These are phyloP conservation scores for Thripadectes ignobilis DNA, from an alignment of 2,797 vertebrate genomes.

Conservation along the genomic window DNA sequence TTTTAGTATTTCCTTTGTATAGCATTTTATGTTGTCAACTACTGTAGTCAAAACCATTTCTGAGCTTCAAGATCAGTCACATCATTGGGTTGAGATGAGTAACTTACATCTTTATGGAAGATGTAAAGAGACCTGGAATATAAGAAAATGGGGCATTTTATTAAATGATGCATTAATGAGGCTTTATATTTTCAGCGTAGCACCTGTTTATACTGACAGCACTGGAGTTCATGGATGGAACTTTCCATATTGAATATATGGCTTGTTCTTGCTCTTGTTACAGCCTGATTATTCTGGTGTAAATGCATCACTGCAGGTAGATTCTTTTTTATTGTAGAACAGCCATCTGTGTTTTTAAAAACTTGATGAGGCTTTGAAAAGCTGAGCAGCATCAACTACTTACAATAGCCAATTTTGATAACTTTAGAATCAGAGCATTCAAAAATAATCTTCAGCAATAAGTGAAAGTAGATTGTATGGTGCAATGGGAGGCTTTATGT, in stretches of 20 bases:
- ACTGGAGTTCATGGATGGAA: background rate
- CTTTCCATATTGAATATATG: background rate
- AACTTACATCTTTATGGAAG: slow-evolving; percentile 19
- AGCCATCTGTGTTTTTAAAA: slow-evolving; percentile 70
- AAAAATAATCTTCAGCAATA: slow-evolving; percentile 51
- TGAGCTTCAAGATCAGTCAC: background rate
- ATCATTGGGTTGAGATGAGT: background rate
- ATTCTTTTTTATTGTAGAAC: slow-evolving; percentile 29
- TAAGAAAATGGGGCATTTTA: slow-evolving; percentile 23
- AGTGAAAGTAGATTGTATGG: background rate
- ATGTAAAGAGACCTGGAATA: background rate
- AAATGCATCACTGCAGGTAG: slow-evolving; percentile 61
- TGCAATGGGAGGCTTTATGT: background rate
- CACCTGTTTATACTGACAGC: slow-evolving; percentile 12
- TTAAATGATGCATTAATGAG: slow-evolving; percentile 46
- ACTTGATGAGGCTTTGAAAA: slow-evolving; percentile 64
- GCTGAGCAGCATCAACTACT: slow-evolving; percentile 30
- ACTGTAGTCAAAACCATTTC: background rate
- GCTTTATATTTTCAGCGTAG: background rate
- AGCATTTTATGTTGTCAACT: background rate
- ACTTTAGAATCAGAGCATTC: slow-evolving; percentile 45
- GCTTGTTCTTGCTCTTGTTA: background rate
- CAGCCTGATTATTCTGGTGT: slow-evolving; percentile 35
- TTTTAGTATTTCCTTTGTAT: slow-evolving; percentile 21
- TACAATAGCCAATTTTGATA: slow-evolving; percentile 53